Percentiles rank a stretch among this genome's conserved stretches.
phyloP scores from a whole-genome alignment of 2,113 vertebrate genomes.

The Dromaius novaehollandiae region DNA sequence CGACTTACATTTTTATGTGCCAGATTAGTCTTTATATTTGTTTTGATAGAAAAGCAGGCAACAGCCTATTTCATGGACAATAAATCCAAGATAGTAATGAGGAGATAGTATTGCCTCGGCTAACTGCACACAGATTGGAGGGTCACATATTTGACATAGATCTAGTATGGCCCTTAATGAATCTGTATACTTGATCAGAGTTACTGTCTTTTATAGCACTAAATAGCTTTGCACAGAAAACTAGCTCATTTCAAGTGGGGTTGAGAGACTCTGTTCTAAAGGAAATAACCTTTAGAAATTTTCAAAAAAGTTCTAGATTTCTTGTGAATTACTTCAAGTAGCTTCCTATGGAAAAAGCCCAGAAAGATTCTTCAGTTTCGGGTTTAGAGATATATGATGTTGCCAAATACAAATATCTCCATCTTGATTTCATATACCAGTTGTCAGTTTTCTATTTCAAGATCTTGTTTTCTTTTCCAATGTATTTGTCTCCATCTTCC shows the following conservation, averaged over 20 bases:
- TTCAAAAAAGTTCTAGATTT: background rate
- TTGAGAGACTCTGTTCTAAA: conserved; percentile 26
- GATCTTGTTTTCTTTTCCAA: background rate
- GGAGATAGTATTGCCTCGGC: conserved; percentile 72
- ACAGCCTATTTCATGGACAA: conserved; percentile 82
- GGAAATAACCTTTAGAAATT: conserved; percentile 33
- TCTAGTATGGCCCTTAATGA: conserved; percentile 75
- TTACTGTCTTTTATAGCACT: conserved; percentile 73
- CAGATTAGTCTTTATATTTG: conserved; percentile 81
- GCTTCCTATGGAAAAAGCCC: background rate
- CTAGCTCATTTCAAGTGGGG: conserved; percentile 38
- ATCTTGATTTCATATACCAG: background rate
- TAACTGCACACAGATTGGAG: conserved; percentile 77
- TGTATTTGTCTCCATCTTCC: background rate
- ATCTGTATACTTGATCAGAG: conserved; percentile 78
- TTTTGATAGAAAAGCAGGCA: conserved; percentile 81
- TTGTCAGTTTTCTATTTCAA: background rate
- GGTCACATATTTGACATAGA: conserved; percentile 75
- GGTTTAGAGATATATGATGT: background rate
- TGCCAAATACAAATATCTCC: background rate
- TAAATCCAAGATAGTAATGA: conserved; percentile 82
- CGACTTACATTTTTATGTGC: conserved; percentile 71
- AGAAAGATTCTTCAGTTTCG: background rate
- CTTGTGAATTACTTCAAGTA: background rate
- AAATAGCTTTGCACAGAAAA: conserved; percentile 72